Percentiles rank a stretch among this genome's conserved stretches.
Conservation (phyloP, 2,113 vertebrate genomes). For the Amia ocellicauda region DNA sequence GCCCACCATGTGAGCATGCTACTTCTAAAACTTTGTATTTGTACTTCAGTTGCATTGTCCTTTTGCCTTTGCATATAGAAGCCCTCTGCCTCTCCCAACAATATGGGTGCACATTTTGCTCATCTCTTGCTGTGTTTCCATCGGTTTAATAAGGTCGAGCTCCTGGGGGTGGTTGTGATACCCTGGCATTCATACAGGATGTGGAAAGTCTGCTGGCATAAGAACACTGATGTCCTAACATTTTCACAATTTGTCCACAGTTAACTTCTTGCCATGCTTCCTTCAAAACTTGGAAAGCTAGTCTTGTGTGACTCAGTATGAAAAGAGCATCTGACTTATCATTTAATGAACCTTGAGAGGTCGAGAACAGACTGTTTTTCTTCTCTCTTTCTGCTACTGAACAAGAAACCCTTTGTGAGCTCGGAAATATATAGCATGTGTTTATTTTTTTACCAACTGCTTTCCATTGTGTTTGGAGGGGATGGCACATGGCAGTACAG, state of each 20-base stretch:
- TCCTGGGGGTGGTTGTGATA: too few species aligned
- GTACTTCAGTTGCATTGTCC: too few species aligned
- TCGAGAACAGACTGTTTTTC: background rate
- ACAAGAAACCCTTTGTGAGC: background rate
- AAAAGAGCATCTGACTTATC: background rate
- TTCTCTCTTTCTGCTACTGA: background rate
- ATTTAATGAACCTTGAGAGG: background rate
- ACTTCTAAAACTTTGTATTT: too few species aligned
- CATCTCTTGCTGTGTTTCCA: too few species aligned
- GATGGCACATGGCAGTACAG: too few species aligned
- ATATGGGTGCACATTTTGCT: background rate
- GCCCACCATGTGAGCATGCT: too few species aligned
- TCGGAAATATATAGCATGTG: background rate
- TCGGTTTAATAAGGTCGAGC: too few species aligned
- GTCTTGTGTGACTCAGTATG: conserved; percentile 5
- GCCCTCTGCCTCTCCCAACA: too few species aligned
- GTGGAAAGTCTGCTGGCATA: background rate
- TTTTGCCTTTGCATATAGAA: too few species aligned
- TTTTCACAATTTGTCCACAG: background rate
- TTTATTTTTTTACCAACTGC: background rate
- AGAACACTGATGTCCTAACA: background rate
- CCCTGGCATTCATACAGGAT: background rate
- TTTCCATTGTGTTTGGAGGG: background rate
- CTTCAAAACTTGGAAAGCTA: background rate
- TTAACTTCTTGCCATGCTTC: background rate